These are phyloP conservation scores for Drosophila ezoana DNA, from an alignment of 2,888 invertebrate species.

Conservation along the genomic window DNA sequence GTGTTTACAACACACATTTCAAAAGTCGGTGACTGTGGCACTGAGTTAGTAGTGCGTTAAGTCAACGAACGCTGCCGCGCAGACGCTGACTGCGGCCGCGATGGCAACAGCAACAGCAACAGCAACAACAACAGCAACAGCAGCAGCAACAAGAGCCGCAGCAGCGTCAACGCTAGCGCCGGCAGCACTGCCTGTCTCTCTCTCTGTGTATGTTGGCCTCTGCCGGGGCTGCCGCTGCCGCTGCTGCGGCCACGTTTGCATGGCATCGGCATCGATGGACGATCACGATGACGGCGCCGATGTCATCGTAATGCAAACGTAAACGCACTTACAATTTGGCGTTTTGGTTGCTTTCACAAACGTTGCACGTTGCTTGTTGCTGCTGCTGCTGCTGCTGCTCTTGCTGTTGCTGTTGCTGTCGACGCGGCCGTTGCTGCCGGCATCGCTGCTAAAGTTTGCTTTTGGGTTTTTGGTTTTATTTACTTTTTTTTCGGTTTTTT, in stretches of 20 bases:
- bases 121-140: constrained; percentile 31
- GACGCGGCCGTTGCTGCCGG: constrained; percentile 45
- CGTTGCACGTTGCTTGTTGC: constrained; percentile 63
- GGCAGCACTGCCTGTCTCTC: constrained; percentile 38
- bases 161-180: constrained; percentile 37
- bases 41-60: constrained; percentile 84
- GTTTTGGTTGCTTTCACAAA: constrained; percentile 72
- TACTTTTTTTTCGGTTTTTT: constrained; percentile 33
- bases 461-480: constrained; percentile 51
- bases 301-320: constrained; percentile 66
- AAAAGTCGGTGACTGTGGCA: constrained; percentile 84
- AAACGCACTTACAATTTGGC: constrained; percentile 65
- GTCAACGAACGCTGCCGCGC: constrained; percentile 82
- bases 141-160: constrained; percentile 18
- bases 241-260: constrained; percentile 51
- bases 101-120: constrained; percentile 29
- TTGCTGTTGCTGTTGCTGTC: constrained; percentile 23
- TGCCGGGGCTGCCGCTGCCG: constrained; percentile 33
- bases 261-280: constrained; percentile 42
- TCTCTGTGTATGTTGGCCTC: constrained; percentile 34
- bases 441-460: constrained; percentile 49
- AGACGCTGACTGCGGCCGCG: constrained; percentile 59
- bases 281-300: constrained; percentile 44
- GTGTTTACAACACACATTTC: constrained; percentile 77
- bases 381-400: constrained; percentile 28